These are phyloP conservation scores for Dolomedes plantarius DNA, from an alignment of 2,888 invertebrate species.

Conservation along the genomic window DNA sequence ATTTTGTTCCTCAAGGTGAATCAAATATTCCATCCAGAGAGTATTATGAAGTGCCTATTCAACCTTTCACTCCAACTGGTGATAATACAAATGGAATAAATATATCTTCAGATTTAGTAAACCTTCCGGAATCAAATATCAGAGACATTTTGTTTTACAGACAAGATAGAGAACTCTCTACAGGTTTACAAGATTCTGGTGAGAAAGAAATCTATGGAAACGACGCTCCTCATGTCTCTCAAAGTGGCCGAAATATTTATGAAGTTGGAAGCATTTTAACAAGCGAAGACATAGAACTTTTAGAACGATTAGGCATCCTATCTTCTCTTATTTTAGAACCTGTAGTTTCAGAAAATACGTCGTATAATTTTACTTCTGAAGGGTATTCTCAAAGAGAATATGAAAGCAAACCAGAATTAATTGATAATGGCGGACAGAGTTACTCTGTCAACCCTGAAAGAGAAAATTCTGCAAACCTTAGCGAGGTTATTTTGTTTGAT, in stretches of 20 bases:
- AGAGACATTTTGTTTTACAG: too few relatives aligned
- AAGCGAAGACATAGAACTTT: conserved; percentile 49
- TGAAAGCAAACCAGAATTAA: conserved; percentile 10
- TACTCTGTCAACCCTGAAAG: background rate
- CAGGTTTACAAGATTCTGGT: too few relatives aligned
- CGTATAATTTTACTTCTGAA: background rate
- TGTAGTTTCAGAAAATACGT: background rate
- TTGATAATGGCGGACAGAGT: conserved; percentile 25
- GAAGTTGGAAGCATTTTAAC: conserved; percentile 17
- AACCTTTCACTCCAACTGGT: background rate
- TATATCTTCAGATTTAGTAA: too few relatives aligned
- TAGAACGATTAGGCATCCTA: conserved; percentile 49
- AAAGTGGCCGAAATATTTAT: background rate
- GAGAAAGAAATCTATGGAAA: too few relatives aligned
- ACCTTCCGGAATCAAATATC: too few relatives aligned
- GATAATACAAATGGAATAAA: background rate
- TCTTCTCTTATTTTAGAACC: conserved; percentile 33
- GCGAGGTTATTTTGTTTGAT: conserved; percentile 36
- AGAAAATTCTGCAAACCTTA: background rate
- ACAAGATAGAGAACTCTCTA: too few relatives aligned
- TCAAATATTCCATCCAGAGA: background rate
- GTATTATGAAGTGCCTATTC: background rate
- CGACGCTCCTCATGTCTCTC: too few relatives aligned
- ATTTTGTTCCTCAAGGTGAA: background rate
- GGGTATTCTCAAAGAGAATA: conserved; percentile 23